Evolutionary conservation across 2,888 invertebrate genomes (phyloP), one percentile per base, ranked within the genome.

Genomic region (Acleris holmiana): DNA sequence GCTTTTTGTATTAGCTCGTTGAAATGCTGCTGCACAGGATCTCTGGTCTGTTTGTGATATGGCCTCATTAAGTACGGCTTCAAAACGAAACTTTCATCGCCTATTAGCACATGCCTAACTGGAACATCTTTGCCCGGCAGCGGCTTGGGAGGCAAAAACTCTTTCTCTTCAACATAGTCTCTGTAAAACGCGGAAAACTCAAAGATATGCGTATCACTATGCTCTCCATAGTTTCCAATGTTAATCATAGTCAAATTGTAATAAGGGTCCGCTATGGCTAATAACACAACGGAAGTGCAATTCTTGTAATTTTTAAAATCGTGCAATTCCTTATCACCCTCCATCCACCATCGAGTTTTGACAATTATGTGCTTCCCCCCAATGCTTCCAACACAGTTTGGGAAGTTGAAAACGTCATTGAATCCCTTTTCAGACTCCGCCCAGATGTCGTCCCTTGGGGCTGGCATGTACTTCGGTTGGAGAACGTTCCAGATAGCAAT

Each of bases 351-450:
- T 13, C 35, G 35, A 2, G 21, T 47, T 17, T 17, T 64, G 7
- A 51, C 47, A 5, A 64, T 25, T 4, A 64, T 41, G 44, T 64
- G 58, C n/a, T 19, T 25, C 0, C 53, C 64, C 0, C 58, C 64
- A 0, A 64, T 17, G 41, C 64, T 64, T 1, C 64, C 64, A 0
- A 64, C 51, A 13, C 64, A 64, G 7, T 64, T 64, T 0, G 64
- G 58, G 3, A 64, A 25, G 3, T 48, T 44, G 7, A 17, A 48
- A 2, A 17, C 15, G 0, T 59, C 29, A 10, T 13, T 18, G 17
- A 53, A 64, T 8, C 17, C 64, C 1, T 8, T n/a, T 13, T 40
- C 53, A 7, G 53, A 48, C 2, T 29, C 53, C 8, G n/a, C 17
- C 64, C 64, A 64, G 0, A 58, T 59, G 3, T 29, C 19, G 8